Evolutionary conservation across 2,113 vertebrate species (phyloP), one percentile per base, ranked within the genome.

Genomic region (Natator depressus): DNA sequence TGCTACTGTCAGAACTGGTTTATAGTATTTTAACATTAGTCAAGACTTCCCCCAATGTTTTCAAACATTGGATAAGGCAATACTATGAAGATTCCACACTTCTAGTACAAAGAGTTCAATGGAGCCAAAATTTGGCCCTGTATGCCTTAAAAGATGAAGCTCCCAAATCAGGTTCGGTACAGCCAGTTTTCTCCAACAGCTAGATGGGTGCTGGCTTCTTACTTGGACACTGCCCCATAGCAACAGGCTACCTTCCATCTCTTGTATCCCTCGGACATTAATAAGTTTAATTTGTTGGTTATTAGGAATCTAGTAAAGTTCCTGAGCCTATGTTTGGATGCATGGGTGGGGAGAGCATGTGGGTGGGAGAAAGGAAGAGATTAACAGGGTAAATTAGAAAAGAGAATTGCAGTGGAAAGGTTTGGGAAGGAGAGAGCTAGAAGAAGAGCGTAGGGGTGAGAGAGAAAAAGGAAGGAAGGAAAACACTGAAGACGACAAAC

Each of bases 291-390:
- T 19, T 19, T 69, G 62, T 19, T 69, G 31, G 29, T 69, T 69
- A 69, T 69, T 9, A 69, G 62, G 35, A 35, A 19, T 69, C 35
- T 17, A 35, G 35, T n/a, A 19, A 69, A 31, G 35, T 69, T 69
- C 42, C 95, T 47, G 84, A 90, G n/a, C 20, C 65, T 57, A 57
- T 10, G 25, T 27, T 24, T 27, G 55, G 25, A 57, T 27, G 25
- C 55, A 24, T 57, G 55, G 55, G 55, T 57, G 10, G 25, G 25
- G 0, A 12, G 8, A 91, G 35, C 54, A 59, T 50, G 4, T 46
- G 85, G 91, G 27, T 59, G 89, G 0, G 0, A 69, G 17, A 69
- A 82, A 3, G 81, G 0, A 0, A 79, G 93, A n/a, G 87, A 79
- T 35, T 5, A 25, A 78, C 35, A n/a, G 59, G 35, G 19, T 10